Evolutionary conservation across 2,888 invertebrate species (phyloP).

Genomic region (Sacculina carcini): DNA sequence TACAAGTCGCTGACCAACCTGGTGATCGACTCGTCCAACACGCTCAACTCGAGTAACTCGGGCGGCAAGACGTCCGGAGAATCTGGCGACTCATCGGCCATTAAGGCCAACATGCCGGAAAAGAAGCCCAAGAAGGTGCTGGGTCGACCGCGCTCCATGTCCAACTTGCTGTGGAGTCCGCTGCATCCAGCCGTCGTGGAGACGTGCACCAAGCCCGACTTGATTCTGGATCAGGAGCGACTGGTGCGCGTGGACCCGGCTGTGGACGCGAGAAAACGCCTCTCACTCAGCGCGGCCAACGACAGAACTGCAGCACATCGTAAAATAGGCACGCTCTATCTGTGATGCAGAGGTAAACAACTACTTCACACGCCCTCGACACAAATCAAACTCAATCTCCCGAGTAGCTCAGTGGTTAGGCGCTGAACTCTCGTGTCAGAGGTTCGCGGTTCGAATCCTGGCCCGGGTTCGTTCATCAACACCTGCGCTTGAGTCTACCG

Average conservation of each 20-base stretch:
- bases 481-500: no score
- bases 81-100: constrained; percentile 32
- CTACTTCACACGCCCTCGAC: no score
- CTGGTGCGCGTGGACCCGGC: constrained; percentile 19
- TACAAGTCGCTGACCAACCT: constrained; percentile 23
- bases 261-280: constrained; percentile 27
- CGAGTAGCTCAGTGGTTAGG: no score
- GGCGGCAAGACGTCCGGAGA: constrained; percentile 64
- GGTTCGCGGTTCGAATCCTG: no score
- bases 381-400: no score
- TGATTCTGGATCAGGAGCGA: constrained; percentile 11
- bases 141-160: constrained; percentile 56
- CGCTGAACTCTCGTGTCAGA: no score
- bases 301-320: constrained; percentile 24
- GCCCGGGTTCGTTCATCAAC: no score
- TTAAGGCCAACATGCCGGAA: constrained; percentile 34
- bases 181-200: constrained; percentile 20
- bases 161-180: constrained; percentile 37
- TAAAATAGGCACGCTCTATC: constrained; percentile 30
- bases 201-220: constrained; percentile 7
- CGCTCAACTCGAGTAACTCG: constrained; percentile 67
- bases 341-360: no score
- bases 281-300: constrained; percentile 23
- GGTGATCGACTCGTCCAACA: constrained; percentile 38
- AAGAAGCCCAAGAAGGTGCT: constrained; percentile 46